Conservation (phyloP, 92 coral and sea anemone genomes). For the Actinostola sp. region DNA sequence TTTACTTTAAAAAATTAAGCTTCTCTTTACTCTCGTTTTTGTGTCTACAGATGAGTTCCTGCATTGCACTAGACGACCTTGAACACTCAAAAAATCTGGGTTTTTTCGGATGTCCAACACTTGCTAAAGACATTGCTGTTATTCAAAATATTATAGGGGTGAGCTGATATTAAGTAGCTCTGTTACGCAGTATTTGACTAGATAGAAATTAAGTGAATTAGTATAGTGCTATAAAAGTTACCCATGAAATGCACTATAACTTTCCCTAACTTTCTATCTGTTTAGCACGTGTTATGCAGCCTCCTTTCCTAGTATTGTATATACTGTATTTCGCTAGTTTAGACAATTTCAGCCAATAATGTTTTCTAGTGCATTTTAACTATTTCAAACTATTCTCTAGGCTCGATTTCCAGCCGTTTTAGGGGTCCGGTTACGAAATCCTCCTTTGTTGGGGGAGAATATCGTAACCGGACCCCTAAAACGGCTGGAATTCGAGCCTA, state of each 20-base stretch:
- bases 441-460: no score
- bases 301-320: neutral
- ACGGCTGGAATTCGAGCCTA: no score
- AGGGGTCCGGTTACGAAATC: no score
- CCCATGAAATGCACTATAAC: no score
- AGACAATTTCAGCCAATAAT: neutral
- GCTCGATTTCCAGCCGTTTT: no score
- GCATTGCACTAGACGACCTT: constrained; percentile 3
- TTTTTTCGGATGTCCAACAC: constrained; percentile 23
- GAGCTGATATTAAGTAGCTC: neutral
- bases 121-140: neutral
- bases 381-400: no score
- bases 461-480: no score
- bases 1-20: neutral
- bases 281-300: no score
- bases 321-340: neutral
- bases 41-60: constrained; percentile 4
- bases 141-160: constrained; percentile 12
- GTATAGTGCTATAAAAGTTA: neutral
- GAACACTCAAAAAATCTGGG: constrained; percentile 7
- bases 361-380: no score
- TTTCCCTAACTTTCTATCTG: no score
- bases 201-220: neutral
- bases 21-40: neutral
- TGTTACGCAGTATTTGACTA: neutral